Evolutionary conservation across 1,140 invertebrate species (phyloP).

Genomic region (Antheraea pernyi): DNA sequence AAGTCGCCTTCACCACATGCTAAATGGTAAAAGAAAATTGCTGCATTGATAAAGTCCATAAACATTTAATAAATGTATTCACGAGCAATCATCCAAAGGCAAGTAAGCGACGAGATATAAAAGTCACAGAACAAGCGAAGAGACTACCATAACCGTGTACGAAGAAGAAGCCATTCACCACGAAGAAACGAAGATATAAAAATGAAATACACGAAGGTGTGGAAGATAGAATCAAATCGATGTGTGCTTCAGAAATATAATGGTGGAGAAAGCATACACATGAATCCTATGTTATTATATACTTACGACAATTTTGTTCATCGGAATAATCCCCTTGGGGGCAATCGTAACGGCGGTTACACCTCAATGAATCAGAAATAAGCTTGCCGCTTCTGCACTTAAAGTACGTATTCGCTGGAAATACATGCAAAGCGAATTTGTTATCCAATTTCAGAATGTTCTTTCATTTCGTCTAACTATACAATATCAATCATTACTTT

Average conservation of each 20-base stretch:
- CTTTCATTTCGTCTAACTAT: no score
- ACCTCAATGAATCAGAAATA: slow-evolving; percentile 81
- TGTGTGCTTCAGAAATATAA: slow-evolving; percentile 16
- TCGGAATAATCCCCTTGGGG: slow-evolving; percentile 82
- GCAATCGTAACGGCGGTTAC: slow-evolving; percentile 86
- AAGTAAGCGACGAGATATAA: slow-evolving; percentile 4
- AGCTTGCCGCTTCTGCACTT: slow-evolving; percentile 84
- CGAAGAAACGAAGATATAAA: slow-evolving; percentile 9
- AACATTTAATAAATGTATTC: not conserved
- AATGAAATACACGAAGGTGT: slow-evolving; percentile 20
- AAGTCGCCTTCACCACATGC: slow-evolving; percentile 78
- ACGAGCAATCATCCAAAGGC: slow-evolving; percentile 19
- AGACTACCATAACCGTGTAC: slow-evolving; percentile 12
- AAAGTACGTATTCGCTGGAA: slow-evolving; percentile 81
- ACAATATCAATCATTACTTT: no score
- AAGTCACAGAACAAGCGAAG: slow-evolving; percentile 6
- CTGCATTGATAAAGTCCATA: slow-evolving; percentile 13
- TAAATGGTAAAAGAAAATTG: slow-evolving; percentile 64
- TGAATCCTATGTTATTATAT: slow-evolving; percentile 29
- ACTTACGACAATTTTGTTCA: slow-evolving; percentile 88
- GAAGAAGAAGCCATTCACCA: slow-evolving; percentile 24
- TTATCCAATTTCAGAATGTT: not conserved
- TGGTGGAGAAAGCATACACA: slow-evolving; percentile 22
- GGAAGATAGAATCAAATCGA: slow-evolving; percentile 9
- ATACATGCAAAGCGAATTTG: slow-evolving; percentile 44